Base-by-base conservation (phyloP, 2,888 invertebrate species). In the Synanthedon andrenaeformis region DNA sequence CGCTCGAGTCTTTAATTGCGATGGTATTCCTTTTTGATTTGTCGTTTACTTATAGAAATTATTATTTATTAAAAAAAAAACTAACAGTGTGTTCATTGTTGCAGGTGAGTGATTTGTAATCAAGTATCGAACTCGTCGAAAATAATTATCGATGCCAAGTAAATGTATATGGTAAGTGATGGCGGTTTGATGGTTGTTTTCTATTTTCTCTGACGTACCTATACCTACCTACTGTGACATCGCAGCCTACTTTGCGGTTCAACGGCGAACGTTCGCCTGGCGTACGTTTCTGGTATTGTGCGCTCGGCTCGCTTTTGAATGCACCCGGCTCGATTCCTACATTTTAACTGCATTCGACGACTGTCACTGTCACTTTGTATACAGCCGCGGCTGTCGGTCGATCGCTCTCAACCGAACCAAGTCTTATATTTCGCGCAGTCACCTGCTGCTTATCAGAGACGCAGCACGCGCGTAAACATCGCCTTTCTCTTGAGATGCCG, bases 171-270 rank as follows among this genome's bases (percentile, higher is more conserved):
- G 65, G 75, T 74, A 72, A 77, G 72, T 74, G 67, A 72, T 72
- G 70, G 69, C 68, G 67, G 70, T 71, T 66, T 72, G 70, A 69
- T 68, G 67, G 70, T 71, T 66, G 74, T 76, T 82, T 78, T 79
- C 78, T 79, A 68, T 78, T 81, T 80, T 82, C 79, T 76, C 80
- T 76, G 71, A 66, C 67, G 65, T 69, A 62, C 5, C 23, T 23
- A 23, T 19, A 4, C 23, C 23, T 23, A 4, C 4, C 23, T 23
- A 23, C 66, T 67, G 69, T 79, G 81, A 76, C 80, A 78, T 77
- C 62, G 75, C 78, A 74, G 69, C 78, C 78, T 76, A 77, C 74
- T 79, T 75, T 65, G 70, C 55, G 57, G 65, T 67, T 66, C 68
- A 67, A 63, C 64, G 23, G 23, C 49, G 53, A 35, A 23, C 19